phyloP scores from a whole-genome alignment of 2,888 invertebrate genomes.

The Ochropleura plecta region DNA sequence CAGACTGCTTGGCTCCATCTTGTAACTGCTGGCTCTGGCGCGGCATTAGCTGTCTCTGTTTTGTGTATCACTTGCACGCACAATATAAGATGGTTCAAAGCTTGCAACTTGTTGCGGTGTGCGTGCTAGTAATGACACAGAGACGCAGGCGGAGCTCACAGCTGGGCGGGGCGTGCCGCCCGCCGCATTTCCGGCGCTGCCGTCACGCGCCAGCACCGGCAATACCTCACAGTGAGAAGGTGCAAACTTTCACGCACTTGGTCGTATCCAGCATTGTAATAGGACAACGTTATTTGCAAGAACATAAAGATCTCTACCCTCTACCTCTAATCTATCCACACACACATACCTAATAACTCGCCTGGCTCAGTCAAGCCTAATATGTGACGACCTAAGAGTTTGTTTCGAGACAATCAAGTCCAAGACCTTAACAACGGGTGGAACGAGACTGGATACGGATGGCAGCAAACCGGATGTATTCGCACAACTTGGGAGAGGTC shows the following conservation, averaged over 20 bases:
- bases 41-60: background rate
- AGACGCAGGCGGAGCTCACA: constrained; percentile 13
- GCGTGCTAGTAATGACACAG: constrained; percentile 19
- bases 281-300: background rate
- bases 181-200: constrained; percentile 27
- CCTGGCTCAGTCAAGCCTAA: background rate
- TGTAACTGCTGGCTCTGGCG: background rate
- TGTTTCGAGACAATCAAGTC: background rate
- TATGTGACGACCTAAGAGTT: background rate
- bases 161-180: constrained; percentile 20
- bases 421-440: background rate
- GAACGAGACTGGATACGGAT: background rate
- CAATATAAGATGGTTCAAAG: background rate
- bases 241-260: background rate
- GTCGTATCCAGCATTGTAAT: background rate
- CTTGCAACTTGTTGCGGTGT: background rate
- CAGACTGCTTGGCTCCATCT: background rate
- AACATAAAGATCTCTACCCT: background rate
- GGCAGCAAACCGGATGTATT: background rate
- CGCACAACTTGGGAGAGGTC: background rate
- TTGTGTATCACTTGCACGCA: background rate
- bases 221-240: background rate
- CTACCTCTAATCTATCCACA: background rate
- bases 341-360: background rate
- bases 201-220: constrained; percentile 24